These are phyloP conservation scores for Notodonta dromedarius DNA, from an alignment of 2,888 invertebrate species.

Conservation along the genomic window DNA sequence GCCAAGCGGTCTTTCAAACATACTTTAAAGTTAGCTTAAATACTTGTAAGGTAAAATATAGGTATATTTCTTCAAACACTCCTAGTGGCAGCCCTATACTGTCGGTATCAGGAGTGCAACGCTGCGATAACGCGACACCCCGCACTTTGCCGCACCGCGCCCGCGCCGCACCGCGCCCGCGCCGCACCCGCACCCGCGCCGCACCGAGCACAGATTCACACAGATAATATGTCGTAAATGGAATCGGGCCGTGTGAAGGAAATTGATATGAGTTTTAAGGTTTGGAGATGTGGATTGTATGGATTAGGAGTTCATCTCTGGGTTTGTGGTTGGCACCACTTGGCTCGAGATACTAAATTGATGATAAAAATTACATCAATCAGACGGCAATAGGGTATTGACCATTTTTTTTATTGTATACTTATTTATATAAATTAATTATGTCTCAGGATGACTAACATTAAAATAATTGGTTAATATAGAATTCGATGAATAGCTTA, in stretches of 20 bases:
- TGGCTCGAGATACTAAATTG: too few relatives aligned
- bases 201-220: conserved; percentile 38
- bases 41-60: background rate
- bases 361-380: too few relatives aligned
- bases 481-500: too few relatives aligned
- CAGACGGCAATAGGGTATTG: too few relatives aligned
- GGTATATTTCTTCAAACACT: background rate
- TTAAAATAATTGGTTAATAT: too few relatives aligned
- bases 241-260: conserved; percentile 48
- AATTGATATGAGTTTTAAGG: conserved; percentile 47
- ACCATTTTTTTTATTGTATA: too few relatives aligned
- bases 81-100: background rate
- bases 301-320: conserved; percentile 7
- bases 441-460: too few relatives aligned
- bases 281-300: conserved; percentile 15
- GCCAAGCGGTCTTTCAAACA: background rate
- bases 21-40: background rate
- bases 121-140: conserved; percentile 39
- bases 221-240: conserved; percentile 53
- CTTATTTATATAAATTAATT: too few relatives aligned
- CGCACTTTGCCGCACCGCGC: conserved; percentile 27
- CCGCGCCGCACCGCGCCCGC: conserved; percentile 7
- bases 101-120: conserved; percentile 37
- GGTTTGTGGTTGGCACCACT: too few relatives aligned
- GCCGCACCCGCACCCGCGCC: conserved; percentile 18